These are phyloP conservation scores for Danaus chrysippus DNA, from an alignment of 2,888 invertebrate genomes.

Conservation along the genomic window DNA sequence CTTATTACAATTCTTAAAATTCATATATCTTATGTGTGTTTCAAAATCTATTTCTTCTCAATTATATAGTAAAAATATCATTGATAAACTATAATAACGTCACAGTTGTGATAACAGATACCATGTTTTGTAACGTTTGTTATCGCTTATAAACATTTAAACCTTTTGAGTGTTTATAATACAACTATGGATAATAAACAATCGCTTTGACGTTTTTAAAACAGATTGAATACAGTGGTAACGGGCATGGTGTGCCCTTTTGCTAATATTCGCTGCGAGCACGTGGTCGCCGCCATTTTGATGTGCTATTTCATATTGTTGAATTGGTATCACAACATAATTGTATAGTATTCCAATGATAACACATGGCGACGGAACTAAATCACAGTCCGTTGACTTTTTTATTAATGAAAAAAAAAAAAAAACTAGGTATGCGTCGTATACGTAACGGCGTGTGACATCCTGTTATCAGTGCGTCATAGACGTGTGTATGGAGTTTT, in stretches of 20 bases:
- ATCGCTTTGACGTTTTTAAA: background rate
- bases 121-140: no score
- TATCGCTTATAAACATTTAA: constrained; percentile 43
- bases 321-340: background rate
- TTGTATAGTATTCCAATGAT: background rate
- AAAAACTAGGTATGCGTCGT: background rate
- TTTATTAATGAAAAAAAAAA: background rate
- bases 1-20: no score
- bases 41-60: no score
- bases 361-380: background rate
- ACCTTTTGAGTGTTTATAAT: constrained; percentile 39
- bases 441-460: background rate
- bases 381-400: background rate
- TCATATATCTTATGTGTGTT: no score
- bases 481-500: constrained; percentile 3
- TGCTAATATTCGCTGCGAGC: constrained; percentile 32
- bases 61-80: no score
- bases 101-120: no score
- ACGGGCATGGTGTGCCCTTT: constrained; percentile 2
- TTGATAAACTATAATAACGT: no score
- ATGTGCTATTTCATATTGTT: background rate
- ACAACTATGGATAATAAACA: constrained; percentile 15
- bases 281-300: constrained; percentile 67
- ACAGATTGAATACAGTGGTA: background rate
- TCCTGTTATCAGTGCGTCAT: background rate